Evolutionary conservation across 2,888 invertebrate species (phyloP).

Genomic region (Limnephilus marmoratus): DNA sequence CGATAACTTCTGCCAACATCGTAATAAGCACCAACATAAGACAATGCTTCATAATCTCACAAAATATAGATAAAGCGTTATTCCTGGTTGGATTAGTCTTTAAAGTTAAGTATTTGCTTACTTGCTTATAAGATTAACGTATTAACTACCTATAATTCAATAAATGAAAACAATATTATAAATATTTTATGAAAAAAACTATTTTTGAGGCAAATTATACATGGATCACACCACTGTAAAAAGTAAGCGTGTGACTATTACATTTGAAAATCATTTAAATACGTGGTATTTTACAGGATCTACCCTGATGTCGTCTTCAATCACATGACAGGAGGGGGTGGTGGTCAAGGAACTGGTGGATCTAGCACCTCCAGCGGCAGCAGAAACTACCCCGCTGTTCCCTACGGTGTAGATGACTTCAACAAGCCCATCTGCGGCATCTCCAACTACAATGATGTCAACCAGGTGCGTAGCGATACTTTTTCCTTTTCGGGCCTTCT

Average conservation of each 20-base stretch:
- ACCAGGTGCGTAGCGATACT: slow-evolving; percentile 71
- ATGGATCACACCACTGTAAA: background rate
- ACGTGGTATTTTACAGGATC: slow-evolving; percentile 72
- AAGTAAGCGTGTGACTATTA: background rate
- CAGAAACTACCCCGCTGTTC: slow-evolving; percentile 77
- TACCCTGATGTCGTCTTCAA: slow-evolving; percentile 87
- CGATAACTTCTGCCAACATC: background rate
- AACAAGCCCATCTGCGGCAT: slow-evolving; percentile 74
- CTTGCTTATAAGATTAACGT: background rate
- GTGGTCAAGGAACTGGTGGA: slow-evolving; percentile 79
- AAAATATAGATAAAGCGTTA: background rate
- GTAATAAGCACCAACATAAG: background rate
- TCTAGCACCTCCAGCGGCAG: slow-evolving; percentile 74
- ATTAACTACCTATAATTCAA: too few relatives aligned
- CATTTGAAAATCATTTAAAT: background rate
- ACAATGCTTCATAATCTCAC: background rate
- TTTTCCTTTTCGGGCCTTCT: background rate
- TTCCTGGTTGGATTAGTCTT: background rate
- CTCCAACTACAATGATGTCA: slow-evolving; percentile 75
- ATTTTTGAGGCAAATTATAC: background rate
- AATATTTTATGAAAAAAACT: too few relatives aligned
- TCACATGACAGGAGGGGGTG: slow-evolving; percentile 83
- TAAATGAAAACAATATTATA: too few relatives aligned
- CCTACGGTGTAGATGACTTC: slow-evolving; percentile 78
- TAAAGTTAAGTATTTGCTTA: background rate